Base-by-base conservation (phyloP, 2,888 invertebrate species). In the Limnephilus auricula region DNA sequence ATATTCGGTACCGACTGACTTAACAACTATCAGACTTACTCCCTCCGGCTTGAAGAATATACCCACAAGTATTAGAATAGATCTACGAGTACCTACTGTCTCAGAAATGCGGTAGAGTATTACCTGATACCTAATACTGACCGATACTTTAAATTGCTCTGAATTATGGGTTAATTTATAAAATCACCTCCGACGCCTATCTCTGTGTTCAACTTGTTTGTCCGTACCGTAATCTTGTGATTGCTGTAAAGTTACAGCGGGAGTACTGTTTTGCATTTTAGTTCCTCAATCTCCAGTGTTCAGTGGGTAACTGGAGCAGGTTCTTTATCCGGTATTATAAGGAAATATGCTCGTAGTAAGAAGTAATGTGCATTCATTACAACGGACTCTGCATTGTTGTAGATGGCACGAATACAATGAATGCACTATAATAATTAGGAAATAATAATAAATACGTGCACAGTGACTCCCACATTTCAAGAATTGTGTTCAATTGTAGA, bases 301-400 rank as follows among this genome's bases (percentile, higher is more conserved):
- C 85, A 37, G 85, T 40, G 32, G 85, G 85, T 85, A 45, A 85
- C 37, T 85, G 85, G 85, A 85, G 37, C 37, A 85, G 37, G 45
- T 30, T 30, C 37, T 40, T 37, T 13, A n/a, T 37, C 40, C 45
- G 37, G 40, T 40, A n/a, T 85, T 40, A 30, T 34, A 40, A 30
- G 30, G 85, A 85, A 34, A 37, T n/a, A n/a, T 30, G n/a, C 40
- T 10, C 13, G 30, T 37, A 40, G 15, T 12, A 40, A 45, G 40
- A 34, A 31, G 12, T 40, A 37, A 85, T 40, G 37, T 45, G 15
- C 85, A 37, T 85, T 40, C 40, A 37, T 15, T 85, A 40, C 45
- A 85, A 12, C 37, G 30, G 40, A 85, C 85, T 85, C 85, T 45
- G 40, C 25, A 85, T 85, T 40, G 85, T 37, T 85, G 32, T 85